phyloP scores from a whole-genome alignment of 2,797 vertebrate genomes.

The Rhynchotus rufescens region DNA sequence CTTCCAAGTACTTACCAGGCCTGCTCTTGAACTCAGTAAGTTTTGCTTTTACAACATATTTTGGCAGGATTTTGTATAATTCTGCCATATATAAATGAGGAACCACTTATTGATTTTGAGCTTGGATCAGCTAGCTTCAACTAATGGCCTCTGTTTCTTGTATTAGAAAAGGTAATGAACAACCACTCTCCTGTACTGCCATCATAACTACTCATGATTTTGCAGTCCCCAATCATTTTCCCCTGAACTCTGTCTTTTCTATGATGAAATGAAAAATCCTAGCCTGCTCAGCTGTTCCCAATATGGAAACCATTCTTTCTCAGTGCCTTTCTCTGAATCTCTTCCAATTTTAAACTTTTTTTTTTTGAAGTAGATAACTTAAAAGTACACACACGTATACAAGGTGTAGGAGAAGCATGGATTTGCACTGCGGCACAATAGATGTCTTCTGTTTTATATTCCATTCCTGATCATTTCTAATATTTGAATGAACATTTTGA shows the following conservation, averaged over 20 bases:
- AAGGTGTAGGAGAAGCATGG: neutral
- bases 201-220: neutral
- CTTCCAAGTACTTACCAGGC: conserved; percentile 27
- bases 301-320: neutral
- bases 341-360: neutral
- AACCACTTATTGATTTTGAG: conserved; percentile 33
- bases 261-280: neutral
- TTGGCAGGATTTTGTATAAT: neutral
- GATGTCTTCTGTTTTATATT: neutral
- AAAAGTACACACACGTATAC: neutral
- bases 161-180: neutral
- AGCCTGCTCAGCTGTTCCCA: neutral
- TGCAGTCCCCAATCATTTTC: neutral
- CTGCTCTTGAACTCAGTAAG: neutral
- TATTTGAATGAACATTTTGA: neutral
- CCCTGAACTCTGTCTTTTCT: neutral
- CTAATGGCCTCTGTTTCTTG: neutral
- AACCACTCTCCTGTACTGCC: neutral
- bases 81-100: conserved; percentile 1
- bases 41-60: conserved; percentile 1
- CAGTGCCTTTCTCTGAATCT: neutral
- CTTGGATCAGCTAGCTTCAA: neutral
- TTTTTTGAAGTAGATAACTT: neutral
- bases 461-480: neutral
- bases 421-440: neutral